Evolutionary conservation across 2,113 vertebrate species (phyloP).

Genomic region (Castor canadensis): DNA sequence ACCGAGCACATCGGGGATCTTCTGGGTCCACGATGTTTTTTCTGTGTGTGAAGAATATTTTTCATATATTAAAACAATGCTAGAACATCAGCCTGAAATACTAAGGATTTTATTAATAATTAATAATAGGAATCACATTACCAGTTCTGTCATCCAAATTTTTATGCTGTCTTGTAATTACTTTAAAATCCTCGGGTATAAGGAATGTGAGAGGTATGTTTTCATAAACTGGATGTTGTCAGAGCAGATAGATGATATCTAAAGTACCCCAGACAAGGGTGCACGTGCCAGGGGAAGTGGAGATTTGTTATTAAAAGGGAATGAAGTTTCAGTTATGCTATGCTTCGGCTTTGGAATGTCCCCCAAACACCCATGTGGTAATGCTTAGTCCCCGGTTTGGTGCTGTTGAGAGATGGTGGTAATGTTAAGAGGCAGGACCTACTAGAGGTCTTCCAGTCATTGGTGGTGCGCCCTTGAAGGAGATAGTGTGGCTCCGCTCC

Average conservation of each 20-base stretch:
- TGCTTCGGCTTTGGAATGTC: not conserved
- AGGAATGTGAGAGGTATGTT: not conserved
- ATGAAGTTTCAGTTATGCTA: not conserved
- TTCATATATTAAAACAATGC: slow-evolving; percentile 10
- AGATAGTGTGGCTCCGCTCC: not conserved
- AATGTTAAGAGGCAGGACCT: not conserved
- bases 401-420: no score
- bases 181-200: not conserved
- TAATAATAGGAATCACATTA: not conserved
- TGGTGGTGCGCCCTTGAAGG: not conserved
- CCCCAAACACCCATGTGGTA: not conserved
- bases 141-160: not conserved
- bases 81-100: not conserved
- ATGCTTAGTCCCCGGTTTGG: not conserved
- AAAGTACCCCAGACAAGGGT: not conserved
- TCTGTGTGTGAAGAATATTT: slow-evolving; percentile 81
- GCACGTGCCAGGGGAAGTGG: no score
- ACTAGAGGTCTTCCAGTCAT: no score
- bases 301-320: not conserved
- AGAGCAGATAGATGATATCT: not conserved
- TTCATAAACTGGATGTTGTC: not conserved
- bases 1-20: slow-evolving; percentile 89
- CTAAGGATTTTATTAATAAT: not conserved
- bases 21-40: slow-evolving; percentile 90
- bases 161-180: not conserved